phyloP scores from a whole-genome alignment of 2,888 invertebrate genomes.

The Capitulum mitella region DNA sequence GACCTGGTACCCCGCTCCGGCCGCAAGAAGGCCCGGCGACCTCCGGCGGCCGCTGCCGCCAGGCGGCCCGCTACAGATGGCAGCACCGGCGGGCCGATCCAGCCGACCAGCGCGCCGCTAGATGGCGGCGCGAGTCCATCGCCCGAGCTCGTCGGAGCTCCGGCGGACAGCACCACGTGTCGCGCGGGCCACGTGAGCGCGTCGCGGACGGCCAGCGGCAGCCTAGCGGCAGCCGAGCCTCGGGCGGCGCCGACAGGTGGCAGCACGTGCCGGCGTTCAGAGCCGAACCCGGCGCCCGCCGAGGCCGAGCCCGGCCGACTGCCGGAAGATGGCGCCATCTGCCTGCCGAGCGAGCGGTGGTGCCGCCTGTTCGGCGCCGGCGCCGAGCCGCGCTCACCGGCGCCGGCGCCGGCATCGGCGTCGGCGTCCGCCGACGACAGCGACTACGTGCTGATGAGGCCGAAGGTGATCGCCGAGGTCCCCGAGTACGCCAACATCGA shows the following conservation, averaged over 20 bases:
- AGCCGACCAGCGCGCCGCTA: background rate
- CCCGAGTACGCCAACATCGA: background rate
- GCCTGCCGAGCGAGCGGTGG: too few relatives aligned
- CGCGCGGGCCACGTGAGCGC: background rate
- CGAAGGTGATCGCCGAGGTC: background rate
- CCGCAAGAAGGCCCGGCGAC: background rate
- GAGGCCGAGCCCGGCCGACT: too few relatives aligned
- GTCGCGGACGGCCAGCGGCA: too few relatives aligned
- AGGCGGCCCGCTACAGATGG: background rate
- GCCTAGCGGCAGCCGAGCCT: background rate
- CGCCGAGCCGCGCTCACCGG: too few relatives aligned
- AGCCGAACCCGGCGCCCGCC: background rate
- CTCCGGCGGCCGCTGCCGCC: background rate
- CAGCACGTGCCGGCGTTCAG: background rate
- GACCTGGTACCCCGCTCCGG: background rate
- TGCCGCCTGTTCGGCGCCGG: too few relatives aligned
- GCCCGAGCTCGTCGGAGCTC: background rate
- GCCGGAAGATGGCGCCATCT: too few relatives aligned
- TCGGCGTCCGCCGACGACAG: background rate
- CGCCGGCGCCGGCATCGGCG: too few relatives aligned
- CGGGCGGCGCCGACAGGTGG: background rate
- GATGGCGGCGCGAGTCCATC: background rate
- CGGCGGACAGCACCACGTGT: background rate
- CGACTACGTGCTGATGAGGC: background rate
- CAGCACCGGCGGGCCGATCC: background rate